These are phyloP conservation scores for Melanocharis versteri DNA, from an alignment of 2,113 vertebrate genomes.

Conservation along the genomic window DNA sequence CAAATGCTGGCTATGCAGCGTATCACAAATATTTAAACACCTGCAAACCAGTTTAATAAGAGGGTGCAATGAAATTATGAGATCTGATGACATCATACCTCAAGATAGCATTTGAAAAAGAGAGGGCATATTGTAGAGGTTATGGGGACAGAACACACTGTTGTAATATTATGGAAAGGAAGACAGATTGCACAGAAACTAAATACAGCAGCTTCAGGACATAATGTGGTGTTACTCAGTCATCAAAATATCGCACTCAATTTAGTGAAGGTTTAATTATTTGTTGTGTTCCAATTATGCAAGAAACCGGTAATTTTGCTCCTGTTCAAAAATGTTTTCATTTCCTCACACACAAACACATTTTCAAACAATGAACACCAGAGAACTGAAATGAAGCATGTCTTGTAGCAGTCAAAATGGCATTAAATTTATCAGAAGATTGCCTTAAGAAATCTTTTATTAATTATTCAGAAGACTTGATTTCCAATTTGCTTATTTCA, in stretches of 20 bases:
- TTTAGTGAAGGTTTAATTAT: constrained; percentile 33
- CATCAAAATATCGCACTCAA: constrained; percentile 33
- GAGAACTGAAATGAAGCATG: constrained; percentile 60
- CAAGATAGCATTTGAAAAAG: neutral
- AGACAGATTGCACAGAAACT: constrained; percentile 42
- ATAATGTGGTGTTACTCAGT: neutral
- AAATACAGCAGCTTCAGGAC: constrained; percentile 5
- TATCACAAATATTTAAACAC: constrained; percentile 33
- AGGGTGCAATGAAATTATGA: neutral
- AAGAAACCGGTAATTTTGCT: constrained; percentile 16
- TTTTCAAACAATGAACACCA: constrained; percentile 21
- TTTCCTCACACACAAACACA: neutral
- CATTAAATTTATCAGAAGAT: neutral
- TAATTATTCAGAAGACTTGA: neutral
- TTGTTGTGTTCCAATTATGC: neutral
- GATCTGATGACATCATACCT: constrained; percentile 3
- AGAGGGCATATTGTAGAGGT: constrained; percentile 13
- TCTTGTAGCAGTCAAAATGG: constrained; percentile 48
- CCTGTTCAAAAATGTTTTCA: constrained; percentile 52
- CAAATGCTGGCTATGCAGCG: constrained; percentile 19
- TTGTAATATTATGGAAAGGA: neutral
- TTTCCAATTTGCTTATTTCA: neutral
- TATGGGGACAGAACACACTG: neutral
- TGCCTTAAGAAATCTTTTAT: neutral
- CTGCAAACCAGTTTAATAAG: constrained; percentile 7